Evolutionary conservation across 2,888 invertebrate species (phyloP), one percentile per base, ranked within the genome.

Genomic region (Malachius bipustulatus): DNA sequence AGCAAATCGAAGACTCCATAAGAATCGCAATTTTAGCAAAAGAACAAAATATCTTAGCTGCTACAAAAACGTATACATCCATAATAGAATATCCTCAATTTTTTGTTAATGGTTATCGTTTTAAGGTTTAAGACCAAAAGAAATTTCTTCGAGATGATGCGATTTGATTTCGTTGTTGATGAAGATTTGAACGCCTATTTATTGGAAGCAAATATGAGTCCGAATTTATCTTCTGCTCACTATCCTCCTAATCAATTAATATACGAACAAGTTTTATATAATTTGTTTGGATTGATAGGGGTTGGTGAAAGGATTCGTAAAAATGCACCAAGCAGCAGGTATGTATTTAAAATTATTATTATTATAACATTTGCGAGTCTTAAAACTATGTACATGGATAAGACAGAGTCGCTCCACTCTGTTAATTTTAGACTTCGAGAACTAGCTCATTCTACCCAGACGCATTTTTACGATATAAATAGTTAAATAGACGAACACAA

Each of bases 181-280:
- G 82, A 88, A 45, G 66, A 89, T 35, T 59, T 96, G 1, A 82
- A 81, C 32, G 84, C 94, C 0, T 83, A 76, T 52, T 66, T 93
- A 4, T 79, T 97, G 74, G 97, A 97, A 66, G 94, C 90, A 1
- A 97, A 97, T 55, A 96, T 97, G 97, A 93, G 93, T 9, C 97
- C 97, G 0, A 97, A 97, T 67, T 69, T 97, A 38, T 90, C 90
- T 1, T 90, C 94, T 0, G 82, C 82, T 0, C 93, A 96, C 62
- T 96, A 81, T 58, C 77, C 82, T n/a, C 82, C 77, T 0, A 97
- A 97, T 61, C 72, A 75, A 42, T 60, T 88, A 15, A 63, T 97
- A 1, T 97, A 96, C 53, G 89, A 94, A 52, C 93, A 96, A 66
- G 84, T 96, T 1, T 52, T 96, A 8, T 90, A 81, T 59, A 89